phyloP scores from a whole-genome alignment of 2,797 vertebrate species.

The Anas acuta region DNA sequence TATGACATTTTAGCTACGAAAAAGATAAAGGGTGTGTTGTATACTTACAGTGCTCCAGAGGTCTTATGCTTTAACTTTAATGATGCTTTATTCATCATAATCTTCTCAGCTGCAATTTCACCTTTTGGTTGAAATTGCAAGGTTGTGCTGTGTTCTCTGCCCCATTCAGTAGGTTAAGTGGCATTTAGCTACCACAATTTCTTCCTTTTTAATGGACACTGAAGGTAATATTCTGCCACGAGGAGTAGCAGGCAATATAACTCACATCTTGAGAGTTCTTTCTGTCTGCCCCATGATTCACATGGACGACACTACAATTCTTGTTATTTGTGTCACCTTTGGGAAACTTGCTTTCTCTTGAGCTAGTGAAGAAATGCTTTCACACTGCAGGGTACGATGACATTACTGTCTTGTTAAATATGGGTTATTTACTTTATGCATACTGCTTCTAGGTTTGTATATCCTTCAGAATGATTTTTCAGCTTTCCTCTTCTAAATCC shows the following conservation, averaged over 20 bases:
- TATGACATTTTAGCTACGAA: background rate
- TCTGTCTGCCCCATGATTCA: background rate
- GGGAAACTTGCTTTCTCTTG: background rate
- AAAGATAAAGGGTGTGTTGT: background rate
- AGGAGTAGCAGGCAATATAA: background rate
- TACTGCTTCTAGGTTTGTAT: background rate
- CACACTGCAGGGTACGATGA: background rate
- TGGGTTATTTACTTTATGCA: background rate
- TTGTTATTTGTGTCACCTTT: background rate
- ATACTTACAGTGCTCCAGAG: background rate
- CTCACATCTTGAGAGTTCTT: background rate
- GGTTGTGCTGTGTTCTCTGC: background rate
- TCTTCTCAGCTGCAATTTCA: background rate
- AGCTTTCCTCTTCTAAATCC: background rate
- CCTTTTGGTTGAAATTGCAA: background rate
- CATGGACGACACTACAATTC: too few relatives aligned
- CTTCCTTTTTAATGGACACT: background rate
- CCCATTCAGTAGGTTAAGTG: background rate
- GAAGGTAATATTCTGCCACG: background rate
- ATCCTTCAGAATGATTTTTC: background rate
- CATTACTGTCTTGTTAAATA: rapidly evolving
- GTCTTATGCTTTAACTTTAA: background rate
- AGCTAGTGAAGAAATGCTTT: background rate
- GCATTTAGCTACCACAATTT: background rate
- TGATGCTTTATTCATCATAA: background rate